Base-by-base conservation (phyloP, 1,140 invertebrate species). In the Lasaia peninsularis region DNA sequence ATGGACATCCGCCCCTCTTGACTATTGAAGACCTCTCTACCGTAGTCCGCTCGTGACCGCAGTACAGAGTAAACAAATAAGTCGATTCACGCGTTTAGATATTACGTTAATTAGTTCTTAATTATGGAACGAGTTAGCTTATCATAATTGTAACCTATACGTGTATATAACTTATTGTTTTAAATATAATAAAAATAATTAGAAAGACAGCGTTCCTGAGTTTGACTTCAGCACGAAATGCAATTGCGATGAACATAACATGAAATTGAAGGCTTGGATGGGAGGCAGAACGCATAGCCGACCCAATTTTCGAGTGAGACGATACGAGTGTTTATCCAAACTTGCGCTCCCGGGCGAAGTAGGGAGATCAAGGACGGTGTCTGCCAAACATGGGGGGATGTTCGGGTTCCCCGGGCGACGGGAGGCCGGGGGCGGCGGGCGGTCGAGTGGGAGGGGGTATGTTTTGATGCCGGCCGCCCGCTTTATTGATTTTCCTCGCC, bases 331-430 rank as follows among this genome's bases (percentile, higher is more conserved):
- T 85, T 86, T 86, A 86, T 84, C 78, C 75, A 73, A 86, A 86
- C 55, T 86, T 84, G 74, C 67, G 66, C 65, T 73, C 76, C 71
- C 73, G 75, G 75, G 73, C 71, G 70, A 70, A 73, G 71, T 71
- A 40, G 83, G 83, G 72, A 81, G 78, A 88, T 88, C 86, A 88
- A 88, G 86, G 86, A 82, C 86, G 86, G 77, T 75, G 86, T 88
- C 86, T 88, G 83, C 81, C 80, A 82, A 86, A 83, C 81, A 83
- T 71, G 80, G 77, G 82, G 73, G 78, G 78, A 40, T 18, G 37
- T 40, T 40, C 37, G 80, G 84, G 58, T 88, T 88, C 82, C 81
- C 83, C 80, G 81, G 82, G 81, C 76, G 82, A 86, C 76, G 73
- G 71, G 78, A 44, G 65, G 56, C 49, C 40, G 11, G 50, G 37